Evolutionary conservation across 2,797 vertebrate genomes (phyloP).

Genomic region (Anas acuta): DNA sequence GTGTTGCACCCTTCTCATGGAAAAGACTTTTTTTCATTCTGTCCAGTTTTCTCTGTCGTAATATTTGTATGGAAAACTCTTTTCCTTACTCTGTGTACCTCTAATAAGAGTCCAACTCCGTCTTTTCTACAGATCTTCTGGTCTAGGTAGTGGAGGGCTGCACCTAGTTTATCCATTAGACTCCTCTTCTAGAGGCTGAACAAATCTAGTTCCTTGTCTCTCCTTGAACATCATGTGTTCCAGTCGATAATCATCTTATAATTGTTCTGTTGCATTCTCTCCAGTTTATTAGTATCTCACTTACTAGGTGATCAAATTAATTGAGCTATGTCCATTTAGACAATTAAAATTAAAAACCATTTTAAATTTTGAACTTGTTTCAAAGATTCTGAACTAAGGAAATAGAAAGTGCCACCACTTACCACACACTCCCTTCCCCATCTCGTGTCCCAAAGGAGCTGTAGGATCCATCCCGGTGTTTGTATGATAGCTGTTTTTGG

Average conservation of each 20-base stretch:
- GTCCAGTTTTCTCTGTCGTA: background rate
- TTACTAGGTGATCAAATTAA: background rate
- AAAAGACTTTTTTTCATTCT: background rate
- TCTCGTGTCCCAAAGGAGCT: conserved; percentile 82
- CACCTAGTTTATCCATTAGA: background rate
- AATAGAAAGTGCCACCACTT: conserved; percentile 37
- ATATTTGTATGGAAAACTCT: background rate
- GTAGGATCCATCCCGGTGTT: conserved; percentile 88
- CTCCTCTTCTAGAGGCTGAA: background rate
- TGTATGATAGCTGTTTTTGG: conserved; percentile 87
- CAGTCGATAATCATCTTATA: background rate
- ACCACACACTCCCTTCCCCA: conserved; percentile 86
- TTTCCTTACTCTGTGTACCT: background rate
- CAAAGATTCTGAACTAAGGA: background rate
- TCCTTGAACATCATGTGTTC: background rate
- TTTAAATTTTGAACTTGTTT: background rate
- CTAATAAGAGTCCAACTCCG: background rate
- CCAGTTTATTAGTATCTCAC: background rate
- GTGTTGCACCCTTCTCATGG: background rate
- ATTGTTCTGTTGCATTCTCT: background rate
- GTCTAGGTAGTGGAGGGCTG: background rate
- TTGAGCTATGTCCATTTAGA: background rate
- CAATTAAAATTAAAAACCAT: background rate
- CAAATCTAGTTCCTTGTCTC: background rate
- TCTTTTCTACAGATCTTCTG: background rate